Evolutionary conservation across 2,797 vertebrate species (phyloP), one percentile per base, ranked within the genome.

Genomic region (Bradypus variegatus): DNA sequence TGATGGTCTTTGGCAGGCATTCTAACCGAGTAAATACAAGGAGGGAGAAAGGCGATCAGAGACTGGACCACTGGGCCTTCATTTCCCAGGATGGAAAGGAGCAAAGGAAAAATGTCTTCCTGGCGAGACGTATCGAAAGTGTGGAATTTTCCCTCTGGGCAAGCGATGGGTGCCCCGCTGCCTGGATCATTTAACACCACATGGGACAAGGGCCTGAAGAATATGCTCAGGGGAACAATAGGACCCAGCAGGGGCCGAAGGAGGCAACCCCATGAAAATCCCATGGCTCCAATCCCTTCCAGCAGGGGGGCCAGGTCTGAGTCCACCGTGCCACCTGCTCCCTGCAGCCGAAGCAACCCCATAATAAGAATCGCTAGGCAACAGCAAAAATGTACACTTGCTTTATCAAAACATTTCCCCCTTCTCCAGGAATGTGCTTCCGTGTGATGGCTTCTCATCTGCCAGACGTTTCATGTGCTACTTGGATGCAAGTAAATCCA

Each of bases 311-410:
- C 91, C 88, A 8, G 29, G 89, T 81, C 31, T 67, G 78, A 92
- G 96, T 86, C 76, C 75, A 90, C 89, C 94, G 60, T 38, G 67
- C 55, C 50, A 62, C 85, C 88, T 96, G 93, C 93, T 95, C 87
- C 69, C 86, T 65, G 93, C 80, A 92, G 81, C 75, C 95, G 87
- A 75, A 92, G 91, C 82, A 88, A 96, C 86, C 83, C 93, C 93
- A 64, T 85, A 94, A 94, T 92, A 95, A 94, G 82, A 65, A 95
- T 38, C 95, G 80, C 94, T 92, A 96, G 96, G 94, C 95, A 96
- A 96, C 87, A 89, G 76, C 21, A 76, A 93, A 96, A 92, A 36
- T 76, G 91, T 10, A 92, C 29, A 60, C 77, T 89, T 70, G 33
- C 73, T 89, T 83, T 53, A 78, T 94, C 67, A 62, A 88, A 92